phyloP scores from a whole-genome alignment of 2,797 vertebrate genomes.

The Sphenopsis melanotis region DNA sequence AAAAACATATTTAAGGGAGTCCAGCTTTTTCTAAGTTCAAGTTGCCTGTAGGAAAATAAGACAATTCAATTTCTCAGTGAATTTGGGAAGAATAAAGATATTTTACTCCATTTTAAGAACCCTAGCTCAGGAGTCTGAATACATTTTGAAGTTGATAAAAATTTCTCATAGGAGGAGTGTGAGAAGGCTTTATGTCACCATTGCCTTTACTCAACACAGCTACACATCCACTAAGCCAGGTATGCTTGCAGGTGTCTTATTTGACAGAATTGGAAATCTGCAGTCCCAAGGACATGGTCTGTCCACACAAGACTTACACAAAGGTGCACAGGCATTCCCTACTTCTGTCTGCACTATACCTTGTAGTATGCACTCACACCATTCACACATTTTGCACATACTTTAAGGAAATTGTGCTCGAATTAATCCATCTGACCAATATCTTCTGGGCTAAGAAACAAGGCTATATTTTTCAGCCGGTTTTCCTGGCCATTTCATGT shows the following conservation, averaged over 20 bases:
- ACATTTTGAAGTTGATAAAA: background rate
- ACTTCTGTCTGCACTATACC: background rate
- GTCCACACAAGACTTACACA: background rate
- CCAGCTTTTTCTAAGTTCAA: background rate
- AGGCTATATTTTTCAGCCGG: background rate
- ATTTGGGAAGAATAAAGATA: background rate
- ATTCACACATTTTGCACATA: background rate
- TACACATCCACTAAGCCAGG: background rate
- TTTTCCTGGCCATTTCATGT: background rate
- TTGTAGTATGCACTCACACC: background rate
- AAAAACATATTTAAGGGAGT: background rate
- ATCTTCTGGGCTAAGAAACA: background rate
- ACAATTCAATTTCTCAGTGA: background rate
- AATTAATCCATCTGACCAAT: background rate
- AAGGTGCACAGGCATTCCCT: background rate
- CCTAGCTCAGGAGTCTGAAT: background rate
- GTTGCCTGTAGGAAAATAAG: background rate
- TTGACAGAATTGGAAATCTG: background rate
- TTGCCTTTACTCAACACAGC: background rate
- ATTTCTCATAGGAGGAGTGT: background rate
- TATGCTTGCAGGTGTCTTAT: background rate
- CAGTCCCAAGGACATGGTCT: background rate
- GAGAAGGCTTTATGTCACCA: background rate
- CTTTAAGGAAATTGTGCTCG: background rate
- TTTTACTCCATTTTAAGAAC: background rate